These are phyloP conservation scores for Zaprionus capensis DNA, from an alignment of 1,140 invertebrate species.

Conservation along the genomic window DNA sequence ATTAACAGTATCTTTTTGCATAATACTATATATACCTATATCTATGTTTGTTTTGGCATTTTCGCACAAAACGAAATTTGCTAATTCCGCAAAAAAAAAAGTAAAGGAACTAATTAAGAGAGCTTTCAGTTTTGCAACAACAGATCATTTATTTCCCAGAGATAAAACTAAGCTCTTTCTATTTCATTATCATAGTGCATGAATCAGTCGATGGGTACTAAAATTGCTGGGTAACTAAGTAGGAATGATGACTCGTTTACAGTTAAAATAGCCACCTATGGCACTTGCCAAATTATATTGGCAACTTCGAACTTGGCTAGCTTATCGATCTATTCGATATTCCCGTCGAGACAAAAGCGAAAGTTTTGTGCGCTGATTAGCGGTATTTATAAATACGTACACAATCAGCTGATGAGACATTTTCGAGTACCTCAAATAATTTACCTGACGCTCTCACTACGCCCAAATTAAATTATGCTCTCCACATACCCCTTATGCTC, in stretches of 20 bases:
- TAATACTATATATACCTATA: constrained; percentile 19
- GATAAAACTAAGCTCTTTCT: background rate
- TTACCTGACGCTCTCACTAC: constrained; percentile 5
- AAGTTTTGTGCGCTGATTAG: constrained; percentile 54
- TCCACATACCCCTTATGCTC: constrained; percentile 1
- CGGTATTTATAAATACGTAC: constrained; percentile 7
- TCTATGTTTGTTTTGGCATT: background rate
- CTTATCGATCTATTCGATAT: constrained; percentile 55
- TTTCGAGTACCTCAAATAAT: background rate
- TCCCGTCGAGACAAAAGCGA: constrained; percentile 36
- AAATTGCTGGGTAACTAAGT: background rate
- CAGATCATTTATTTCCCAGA: background rate
- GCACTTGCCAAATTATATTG: constrained; percentile 12
- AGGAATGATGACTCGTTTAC: background rate
- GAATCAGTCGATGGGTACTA: background rate
- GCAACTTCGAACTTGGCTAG: constrained; percentile 16
- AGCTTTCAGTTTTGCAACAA: constrained; percentile 31
- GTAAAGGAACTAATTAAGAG: constrained; percentile 20
- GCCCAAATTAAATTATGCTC: constrained; percentile 33
- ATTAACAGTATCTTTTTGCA: constrained; percentile 54
- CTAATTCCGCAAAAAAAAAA: constrained; percentile 22
- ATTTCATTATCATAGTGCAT: background rate
- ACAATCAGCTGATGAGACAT: constrained; percentile 1
- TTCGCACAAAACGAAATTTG: constrained; percentile 22
- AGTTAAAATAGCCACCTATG: background rate